Percentiles rank a stretch among this genome's conserved stretches.
Evolutionary conservation across 2,797 vertebrate genomes (phyloP).

Genomic region (Leptodactylus fallax): DNA sequence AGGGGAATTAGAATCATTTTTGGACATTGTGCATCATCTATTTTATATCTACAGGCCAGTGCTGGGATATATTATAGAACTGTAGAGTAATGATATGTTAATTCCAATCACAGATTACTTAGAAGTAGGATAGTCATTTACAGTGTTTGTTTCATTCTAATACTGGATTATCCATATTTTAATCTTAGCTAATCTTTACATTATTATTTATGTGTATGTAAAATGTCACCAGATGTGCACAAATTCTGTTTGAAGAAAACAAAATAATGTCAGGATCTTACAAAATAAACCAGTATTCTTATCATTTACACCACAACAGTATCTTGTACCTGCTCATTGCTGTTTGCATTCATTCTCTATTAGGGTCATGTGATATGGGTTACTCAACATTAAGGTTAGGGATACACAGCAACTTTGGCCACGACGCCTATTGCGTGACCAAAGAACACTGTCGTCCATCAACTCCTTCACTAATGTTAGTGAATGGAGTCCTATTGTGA

Average conservation of each 20-base stretch:
- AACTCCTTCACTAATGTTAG: too few relatives aligned
- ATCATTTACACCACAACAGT: too few relatives aligned
- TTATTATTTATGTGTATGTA: background rate
- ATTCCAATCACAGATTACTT: background rate
- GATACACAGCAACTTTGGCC: too few relatives aligned
- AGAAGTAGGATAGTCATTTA: background rate
- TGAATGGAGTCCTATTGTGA: too few relatives aligned
- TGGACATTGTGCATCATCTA: background rate
- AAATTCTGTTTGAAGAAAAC: background rate
- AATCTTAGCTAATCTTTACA: background rate
- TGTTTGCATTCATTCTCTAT: too few relatives aligned
- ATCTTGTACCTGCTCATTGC: too few relatives aligned
- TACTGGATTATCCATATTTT: constrained; percentile 8
- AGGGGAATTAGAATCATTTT: constrained; percentile 11
- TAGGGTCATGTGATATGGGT: too few relatives aligned
- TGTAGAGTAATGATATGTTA: constrained; percentile 16
- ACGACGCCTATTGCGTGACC: too few relatives aligned
- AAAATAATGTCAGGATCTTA: background rate
- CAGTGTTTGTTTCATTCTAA: constrained; percentile 4
- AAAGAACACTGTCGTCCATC: too few relatives aligned
- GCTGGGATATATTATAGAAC: background rate
- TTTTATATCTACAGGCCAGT: background rate
- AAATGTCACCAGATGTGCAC: background rate
- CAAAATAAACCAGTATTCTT: too few relatives aligned
- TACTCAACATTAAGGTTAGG: too few relatives aligned